Evolutionary conservation across 2,113 vertebrate species (phyloP), one percentile per base, ranked within the genome.

Genomic region (Chlamydotis undulata): DNA sequence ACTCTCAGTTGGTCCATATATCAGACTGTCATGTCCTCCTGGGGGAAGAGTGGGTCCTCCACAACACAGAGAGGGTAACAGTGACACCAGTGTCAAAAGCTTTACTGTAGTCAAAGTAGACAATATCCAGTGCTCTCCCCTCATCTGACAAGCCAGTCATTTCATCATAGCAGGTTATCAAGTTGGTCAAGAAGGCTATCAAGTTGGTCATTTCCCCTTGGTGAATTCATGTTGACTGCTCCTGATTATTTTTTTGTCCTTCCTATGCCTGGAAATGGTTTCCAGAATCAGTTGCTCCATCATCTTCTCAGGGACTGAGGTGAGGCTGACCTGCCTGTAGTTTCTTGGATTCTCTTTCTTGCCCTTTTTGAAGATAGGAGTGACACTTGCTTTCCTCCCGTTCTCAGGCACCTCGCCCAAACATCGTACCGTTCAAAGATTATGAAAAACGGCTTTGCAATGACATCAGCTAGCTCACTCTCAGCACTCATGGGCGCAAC

Each of bases 1-100:
- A 49, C 14, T 19, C 56, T 70, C 64, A 41, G 9, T 5, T 33
- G 37, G 28, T 68, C 45, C 2, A 3, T 28, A 15, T 16, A 9
- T 67, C 39, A n/a, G 53, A 33, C 2, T 2, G 29, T 69, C 41
- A 56, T 0, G 0, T 15, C 7, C 12, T 35, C 29, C 49, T 9
- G 50, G 10, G 28, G 39, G 21, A 64, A 74, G 21, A 31, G 9
- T 25, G 33, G 33, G 33, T 45, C 21, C 35, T 64, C 59, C 33
- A 35, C 39, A 64, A 37, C 22, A 26, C 5, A 6, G 49, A 70
- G 25, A 6, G 18, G 17, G 12, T 63, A 21, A 56, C 56, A 49
- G 29, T 33, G 33, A 33, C 2, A 2, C 17, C 8, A 31, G 26
- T 9, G 4, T 45, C 19, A 35, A 23, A 67, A 67, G 14, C 25